A percentile compares a stretch with the other conserved stretches of the same genome.
Conservation (phyloP, 2,113 vertebrate species). For the Tragelaphus imberbis region DNA sequence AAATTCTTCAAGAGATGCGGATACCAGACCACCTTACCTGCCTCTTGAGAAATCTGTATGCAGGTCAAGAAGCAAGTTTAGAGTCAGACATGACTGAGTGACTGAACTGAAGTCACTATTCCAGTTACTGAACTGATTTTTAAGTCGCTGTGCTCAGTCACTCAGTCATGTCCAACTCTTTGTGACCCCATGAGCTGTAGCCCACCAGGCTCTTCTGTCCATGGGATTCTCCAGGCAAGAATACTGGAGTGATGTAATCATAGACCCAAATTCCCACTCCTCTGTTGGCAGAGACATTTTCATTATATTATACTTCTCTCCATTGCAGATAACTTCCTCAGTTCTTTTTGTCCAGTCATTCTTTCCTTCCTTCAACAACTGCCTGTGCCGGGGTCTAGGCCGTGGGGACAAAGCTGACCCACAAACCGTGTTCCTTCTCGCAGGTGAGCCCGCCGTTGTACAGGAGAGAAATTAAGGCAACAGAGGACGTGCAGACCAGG, state of each 20-base stretch:
- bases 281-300: not conserved
- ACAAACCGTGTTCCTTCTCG: fast-evolving
- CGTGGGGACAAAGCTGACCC: not conserved
- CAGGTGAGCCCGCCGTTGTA: fast-evolving
- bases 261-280: not conserved
- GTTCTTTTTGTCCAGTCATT: not conserved
- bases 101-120: not conserved
- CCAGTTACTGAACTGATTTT: not conserved
- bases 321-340: not conserved
- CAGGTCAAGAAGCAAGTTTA: not conserved
- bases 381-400: fast-evolving
- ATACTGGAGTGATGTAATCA: not conserved
- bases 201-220: not conserved
- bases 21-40: not conserved
- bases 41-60: not conserved
- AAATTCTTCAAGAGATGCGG: not conserved
- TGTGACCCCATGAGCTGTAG: not conserved
- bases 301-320: fast-evolving
- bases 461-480: not conserved
- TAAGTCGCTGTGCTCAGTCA: not conserved
- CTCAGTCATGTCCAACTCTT: not conserved
- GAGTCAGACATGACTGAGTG: not conserved
- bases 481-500: fast-evolving
- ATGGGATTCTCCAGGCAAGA: not conserved
- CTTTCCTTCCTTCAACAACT: not conserved